Conservation (phyloP, 1,140 invertebrate species). For the Drosophila orena region DNA sequence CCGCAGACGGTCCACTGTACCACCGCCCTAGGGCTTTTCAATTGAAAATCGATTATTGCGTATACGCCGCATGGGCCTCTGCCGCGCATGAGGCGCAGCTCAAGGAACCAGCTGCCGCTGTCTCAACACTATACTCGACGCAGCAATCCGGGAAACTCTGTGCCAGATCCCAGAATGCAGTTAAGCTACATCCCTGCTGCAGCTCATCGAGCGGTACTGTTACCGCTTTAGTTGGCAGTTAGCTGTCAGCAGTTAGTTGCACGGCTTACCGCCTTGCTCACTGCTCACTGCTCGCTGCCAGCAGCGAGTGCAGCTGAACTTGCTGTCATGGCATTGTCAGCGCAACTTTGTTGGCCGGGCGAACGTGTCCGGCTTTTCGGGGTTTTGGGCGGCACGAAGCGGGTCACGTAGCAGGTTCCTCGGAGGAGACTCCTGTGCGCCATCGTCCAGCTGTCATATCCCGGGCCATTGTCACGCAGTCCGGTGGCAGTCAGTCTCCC, state of each 20-base stretch:
- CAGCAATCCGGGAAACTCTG: too few species aligned
- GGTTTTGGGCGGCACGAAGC: too few species aligned
- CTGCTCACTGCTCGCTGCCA: too few species aligned
- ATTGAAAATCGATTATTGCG: slow-evolving; percentile 38
- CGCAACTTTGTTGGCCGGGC: slow-evolving; percentile 26
- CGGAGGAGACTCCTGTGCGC: slow-evolving; percentile 1
- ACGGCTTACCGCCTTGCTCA: background rate
- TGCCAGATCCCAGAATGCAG: background rate
- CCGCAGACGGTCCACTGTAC: background rate
- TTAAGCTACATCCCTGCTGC: too few species aligned
- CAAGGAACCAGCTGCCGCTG: background rate
- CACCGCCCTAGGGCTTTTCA: background rate
- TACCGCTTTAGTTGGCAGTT: slow-evolving; percentile 26
- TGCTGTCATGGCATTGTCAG: slow-evolving; percentile 42
- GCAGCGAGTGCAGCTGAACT: slow-evolving; percentile 16
- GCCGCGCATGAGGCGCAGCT: background rate
- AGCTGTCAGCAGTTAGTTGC: slow-evolving; percentile 5
- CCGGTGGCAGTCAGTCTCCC: slow-evolving; percentile 5
- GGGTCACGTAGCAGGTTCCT: slow-evolving; percentile 25
- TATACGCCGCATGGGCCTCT: slow-evolving; percentile 34
- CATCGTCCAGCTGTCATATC: slow-evolving; percentile 62
- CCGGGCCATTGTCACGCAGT: slow-evolving; percentile 69
- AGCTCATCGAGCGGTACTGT: slow-evolving; percentile 14
- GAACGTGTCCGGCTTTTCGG: slow-evolving; percentile 24
- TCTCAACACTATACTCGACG: too few species aligned